These are phyloP conservation scores for Zeus faber DNA, from an alignment of 2,113 vertebrate genomes.

Conservation along the genomic window DNA sequence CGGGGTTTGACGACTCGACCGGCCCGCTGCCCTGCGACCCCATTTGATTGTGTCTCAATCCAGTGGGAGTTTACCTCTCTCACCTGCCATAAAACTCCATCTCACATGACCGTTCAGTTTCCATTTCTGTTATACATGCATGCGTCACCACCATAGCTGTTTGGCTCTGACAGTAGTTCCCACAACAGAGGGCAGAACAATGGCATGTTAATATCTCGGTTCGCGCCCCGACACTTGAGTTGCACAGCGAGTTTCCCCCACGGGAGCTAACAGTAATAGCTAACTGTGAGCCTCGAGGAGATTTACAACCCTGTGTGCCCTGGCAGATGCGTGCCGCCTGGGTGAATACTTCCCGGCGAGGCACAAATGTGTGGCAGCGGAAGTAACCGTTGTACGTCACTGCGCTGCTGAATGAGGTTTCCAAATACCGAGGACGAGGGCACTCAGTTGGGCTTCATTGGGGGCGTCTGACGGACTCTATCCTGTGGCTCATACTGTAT, in stretches of 20 bases:
- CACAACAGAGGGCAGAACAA: neutral
- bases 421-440: conserved; percentile 30
- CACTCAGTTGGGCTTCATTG: conserved; percentile 11
- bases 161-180: neutral
- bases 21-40: too few species aligned
- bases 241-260: conserved; percentile 9
- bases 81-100: too few species aligned
- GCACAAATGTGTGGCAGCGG: conserved; percentile 14
- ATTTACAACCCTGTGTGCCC: conserved; percentile 35
- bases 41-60: too few species aligned
- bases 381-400: conserved; percentile 33
- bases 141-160: neutral
- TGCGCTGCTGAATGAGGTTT: conserved; percentile 28
- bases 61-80: too few species aligned
- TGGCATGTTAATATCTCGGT: neutral
- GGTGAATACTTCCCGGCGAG: conserved; percentile 34
- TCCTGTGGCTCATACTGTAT: too few species aligned
- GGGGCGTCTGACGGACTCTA: conserved; percentile 4
- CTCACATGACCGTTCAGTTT: neutral
- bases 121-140: neutral
- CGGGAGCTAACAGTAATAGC: conserved; percentile 19
- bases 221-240: neutral
- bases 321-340: conserved; percentile 21
- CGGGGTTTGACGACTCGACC: too few species aligned
- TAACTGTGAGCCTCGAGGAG: conserved; percentile 22